These are phyloP conservation scores for Phyllotreta cruciferae DNA, from an alignment of 2,888 invertebrate species.

Conservation along the genomic window DNA sequence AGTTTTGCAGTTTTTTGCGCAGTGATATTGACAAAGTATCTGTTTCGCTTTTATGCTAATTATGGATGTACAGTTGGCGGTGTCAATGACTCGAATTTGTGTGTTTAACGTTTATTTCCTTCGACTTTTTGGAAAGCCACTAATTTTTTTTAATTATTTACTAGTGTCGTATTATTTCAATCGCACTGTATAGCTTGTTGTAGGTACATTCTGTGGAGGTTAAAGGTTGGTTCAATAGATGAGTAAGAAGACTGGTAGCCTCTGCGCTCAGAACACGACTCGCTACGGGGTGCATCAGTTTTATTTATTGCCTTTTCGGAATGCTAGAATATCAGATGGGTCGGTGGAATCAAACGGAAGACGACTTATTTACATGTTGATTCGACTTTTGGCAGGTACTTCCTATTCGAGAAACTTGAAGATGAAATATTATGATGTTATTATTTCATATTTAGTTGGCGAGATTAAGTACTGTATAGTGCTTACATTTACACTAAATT, in stretches of 20 bases:
- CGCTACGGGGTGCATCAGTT: slow-evolving; percentile 23
- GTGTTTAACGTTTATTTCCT: slow-evolving; percentile 1
- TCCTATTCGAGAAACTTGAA: background rate
- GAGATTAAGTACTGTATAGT: no score
- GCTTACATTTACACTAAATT: no score
- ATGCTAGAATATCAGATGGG: slow-evolving; percentile 24
- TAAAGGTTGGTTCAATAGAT: slow-evolving; percentile 25
- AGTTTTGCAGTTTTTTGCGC: background rate
- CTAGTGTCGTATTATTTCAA: background rate
- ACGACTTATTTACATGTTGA: slow-evolving; percentile 19
- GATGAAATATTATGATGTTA: background rate
- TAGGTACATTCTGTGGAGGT: slow-evolving; percentile 22
- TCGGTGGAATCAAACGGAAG: slow-evolving; percentile 19
- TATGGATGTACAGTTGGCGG: slow-evolving; percentile 15
- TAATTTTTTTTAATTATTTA: no score
- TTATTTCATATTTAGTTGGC: no score
- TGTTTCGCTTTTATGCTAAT: slow-evolving; percentile 21
- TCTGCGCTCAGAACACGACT: slow-evolving; percentile 24
- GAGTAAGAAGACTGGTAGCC: slow-evolving; percentile 27
- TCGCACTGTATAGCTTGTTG: slow-evolving; percentile 19
- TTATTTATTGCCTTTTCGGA: slow-evolving; percentile 26
- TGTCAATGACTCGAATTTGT: slow-evolving; percentile 20
- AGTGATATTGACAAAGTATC: slow-evolving; percentile 13
- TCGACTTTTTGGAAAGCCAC: background rate
- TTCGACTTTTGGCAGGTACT: slow-evolving; percentile 1